Percentiles rank a stretch among this genome's conserved stretches.
Conservation (phyloP, 1,140 invertebrate species). For the Leptopilina clavipes region DNA sequence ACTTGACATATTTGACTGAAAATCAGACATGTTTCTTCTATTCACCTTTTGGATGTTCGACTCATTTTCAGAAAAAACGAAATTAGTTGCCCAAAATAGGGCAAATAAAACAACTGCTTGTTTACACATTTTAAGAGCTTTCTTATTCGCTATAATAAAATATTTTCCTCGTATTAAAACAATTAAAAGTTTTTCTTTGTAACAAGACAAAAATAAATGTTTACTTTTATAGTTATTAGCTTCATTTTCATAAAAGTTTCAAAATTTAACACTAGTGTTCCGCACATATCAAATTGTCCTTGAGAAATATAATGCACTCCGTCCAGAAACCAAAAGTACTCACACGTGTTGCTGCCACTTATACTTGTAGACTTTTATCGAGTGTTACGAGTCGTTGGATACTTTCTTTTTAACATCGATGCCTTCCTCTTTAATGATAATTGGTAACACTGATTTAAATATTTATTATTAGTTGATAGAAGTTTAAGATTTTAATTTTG, state of each 20-base stretch:
- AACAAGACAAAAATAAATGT: background rate
- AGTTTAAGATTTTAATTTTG: too few species aligned
- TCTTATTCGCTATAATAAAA: background rate
- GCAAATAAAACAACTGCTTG: conserved; percentile 1
- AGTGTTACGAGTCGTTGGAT: background rate
- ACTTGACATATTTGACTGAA: background rate
- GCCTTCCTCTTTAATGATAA: background rate
- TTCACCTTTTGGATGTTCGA: conserved; percentile 65
- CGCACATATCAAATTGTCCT: background rate
- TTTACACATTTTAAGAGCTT: conserved; percentile 35
- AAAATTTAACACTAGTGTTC: background rate
- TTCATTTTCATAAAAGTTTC: background rate
- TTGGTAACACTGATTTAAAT: background rate
- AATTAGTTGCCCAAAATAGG: conserved; percentile 29
- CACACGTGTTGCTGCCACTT: conserved; percentile 8
- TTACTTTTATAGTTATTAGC: background rate
- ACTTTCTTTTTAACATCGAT: background rate
- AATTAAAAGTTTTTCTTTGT: background rate
- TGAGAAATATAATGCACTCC: background rate
- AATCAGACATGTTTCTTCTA: conserved; percentile 41
- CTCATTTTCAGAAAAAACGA: conserved; percentile 48
- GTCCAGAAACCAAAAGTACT: background rate
- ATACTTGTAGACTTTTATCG: background rate
- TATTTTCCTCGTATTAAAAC: background rate
- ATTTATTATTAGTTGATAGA: too few species aligned